A percentile compares a stretch with the other conserved stretches of the same genome.
These are phyloP conservation scores for Prolemur simus DNA, from an alignment of 2,113 vertebrate genomes.

Conservation along the genomic window DNA sequence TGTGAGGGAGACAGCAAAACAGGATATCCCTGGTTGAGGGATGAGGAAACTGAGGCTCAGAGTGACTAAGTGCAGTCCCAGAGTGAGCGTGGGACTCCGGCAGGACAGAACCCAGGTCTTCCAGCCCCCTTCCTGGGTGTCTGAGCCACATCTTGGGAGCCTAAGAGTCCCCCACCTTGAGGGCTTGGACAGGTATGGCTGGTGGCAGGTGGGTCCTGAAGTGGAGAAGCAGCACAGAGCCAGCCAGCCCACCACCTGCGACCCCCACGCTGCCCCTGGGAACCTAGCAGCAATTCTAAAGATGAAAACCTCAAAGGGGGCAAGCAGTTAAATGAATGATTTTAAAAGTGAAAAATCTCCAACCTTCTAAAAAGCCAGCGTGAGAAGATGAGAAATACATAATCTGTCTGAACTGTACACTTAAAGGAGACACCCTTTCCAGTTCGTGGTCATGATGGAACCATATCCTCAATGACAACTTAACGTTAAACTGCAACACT, in stretches of 20 bases:
- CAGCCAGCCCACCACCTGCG: background rate
- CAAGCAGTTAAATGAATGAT: background rate
- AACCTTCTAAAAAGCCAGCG: background rate
- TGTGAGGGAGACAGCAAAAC: background rate
- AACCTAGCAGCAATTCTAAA: background rate
- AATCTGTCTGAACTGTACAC: background rate
- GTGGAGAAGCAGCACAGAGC: background rate
- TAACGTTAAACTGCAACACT: background rate
- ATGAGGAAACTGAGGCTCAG: background rate
- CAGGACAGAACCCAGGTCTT: background rate
- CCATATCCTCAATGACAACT: constrained; percentile 33
- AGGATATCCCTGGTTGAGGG: background rate
- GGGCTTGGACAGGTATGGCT: background rate
- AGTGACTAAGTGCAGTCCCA: background rate
- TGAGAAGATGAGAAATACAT: background rate
- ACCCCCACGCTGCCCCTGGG: background rate
- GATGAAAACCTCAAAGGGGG: background rate
- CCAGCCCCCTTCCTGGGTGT: background rate
- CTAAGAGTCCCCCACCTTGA: background rate
- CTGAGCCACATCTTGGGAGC: background rate
- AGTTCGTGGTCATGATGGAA: background rate
- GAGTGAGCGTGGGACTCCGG: background rate
- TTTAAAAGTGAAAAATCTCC: constrained; percentile 2
- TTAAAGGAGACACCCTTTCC: background rate
- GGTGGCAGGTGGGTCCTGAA: background rate